Conservation (phyloP, 1,140 invertebrate species). For the Rhysida immarginata region DNA sequence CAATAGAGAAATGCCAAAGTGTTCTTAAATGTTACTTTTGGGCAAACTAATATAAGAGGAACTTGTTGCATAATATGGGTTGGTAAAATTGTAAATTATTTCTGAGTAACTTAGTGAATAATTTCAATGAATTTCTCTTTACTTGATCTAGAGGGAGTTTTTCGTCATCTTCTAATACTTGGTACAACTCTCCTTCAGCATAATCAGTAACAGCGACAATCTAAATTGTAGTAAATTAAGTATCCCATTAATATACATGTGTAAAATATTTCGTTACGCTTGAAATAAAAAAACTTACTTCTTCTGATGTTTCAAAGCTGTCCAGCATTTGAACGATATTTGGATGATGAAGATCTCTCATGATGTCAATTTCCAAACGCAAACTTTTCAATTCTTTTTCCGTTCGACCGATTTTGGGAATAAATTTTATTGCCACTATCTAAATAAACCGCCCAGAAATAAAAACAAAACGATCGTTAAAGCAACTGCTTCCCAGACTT, state of each 20-base stretch:
- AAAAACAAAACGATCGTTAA: too few species aligned
- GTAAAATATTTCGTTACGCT: slow-evolving; percentile 14
- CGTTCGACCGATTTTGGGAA: slow-evolving; percentile 55
- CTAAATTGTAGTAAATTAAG: slow-evolving; percentile 23
- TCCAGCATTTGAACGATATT: slow-evolving; percentile 90
- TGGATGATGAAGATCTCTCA: slow-evolving; percentile 72
- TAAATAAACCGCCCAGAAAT: too few species aligned
- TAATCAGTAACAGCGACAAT: slow-evolving; percentile 86
- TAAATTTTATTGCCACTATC: slow-evolving; percentile 81
- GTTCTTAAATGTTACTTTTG: too few species aligned
- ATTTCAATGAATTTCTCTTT: slow-evolving; percentile 3
- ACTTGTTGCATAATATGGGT: too few species aligned
- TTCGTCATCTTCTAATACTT: slow-evolving; percentile 59
- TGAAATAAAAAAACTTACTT: slow-evolving; percentile 42
- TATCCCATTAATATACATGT: slow-evolving; percentile 10
- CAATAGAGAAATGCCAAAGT: too few species aligned
- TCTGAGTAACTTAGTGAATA: too few species aligned
- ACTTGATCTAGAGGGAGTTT: slow-evolving; percentile 31
- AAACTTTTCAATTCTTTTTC: slow-evolving; percentile 68
- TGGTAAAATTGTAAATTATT: too few species aligned
- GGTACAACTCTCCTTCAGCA: slow-evolving; percentile 71
- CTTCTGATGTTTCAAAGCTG: slow-evolving; percentile 81
- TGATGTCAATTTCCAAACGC: slow-evolving; percentile 82
- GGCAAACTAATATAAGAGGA: too few species aligned
- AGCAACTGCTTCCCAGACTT: too few species aligned